A percentile compares a stretch with the other conserved stretches of the same genome.
These are phyloP conservation scores for Neuroscelio doddi DNA, from an alignment of 2,888 invertebrate genomes.

Conservation along the genomic window DNA sequence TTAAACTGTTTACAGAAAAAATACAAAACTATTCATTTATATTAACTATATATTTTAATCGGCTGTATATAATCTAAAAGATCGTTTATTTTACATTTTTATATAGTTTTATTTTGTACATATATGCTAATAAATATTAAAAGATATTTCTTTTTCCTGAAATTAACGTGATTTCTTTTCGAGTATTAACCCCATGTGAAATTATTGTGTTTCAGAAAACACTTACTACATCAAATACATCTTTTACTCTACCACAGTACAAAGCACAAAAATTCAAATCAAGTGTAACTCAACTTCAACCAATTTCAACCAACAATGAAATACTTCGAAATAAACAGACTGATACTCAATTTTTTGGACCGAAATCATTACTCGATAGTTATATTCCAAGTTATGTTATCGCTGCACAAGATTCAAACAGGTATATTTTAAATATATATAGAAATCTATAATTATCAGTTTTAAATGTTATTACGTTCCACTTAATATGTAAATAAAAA, in stretches of 20 bases:
- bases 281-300: conserved; percentile 45
- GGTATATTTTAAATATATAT: too few species aligned
- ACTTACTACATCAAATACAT: background rate
- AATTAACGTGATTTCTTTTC: background rate
- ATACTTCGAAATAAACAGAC: conserved; percentile 55
- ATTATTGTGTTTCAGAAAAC: background rate
- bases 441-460: too few species aligned
- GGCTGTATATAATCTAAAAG: too few species aligned
- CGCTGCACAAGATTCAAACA: conserved; percentile 64
- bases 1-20: too few species aligned
- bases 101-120: too few species aligned
- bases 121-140: too few species aligned
- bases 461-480: too few species aligned
- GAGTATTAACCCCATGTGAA: background rate
- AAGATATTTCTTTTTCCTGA: background rate
- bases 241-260: conserved; percentile 57
- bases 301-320: conserved; percentile 51
- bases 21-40: too few species aligned
- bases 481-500: too few species aligned
- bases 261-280: conserved; percentile 59
- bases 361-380: conserved; percentile 74
- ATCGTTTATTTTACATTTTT: too few species aligned
- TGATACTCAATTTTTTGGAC: conserved; percentile 58
- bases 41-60: too few species aligned
- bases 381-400: conserved; percentile 72